phyloP scores from a whole-genome alignment of 2,797 vertebrate species.

The Sebastes variabilis region DNA sequence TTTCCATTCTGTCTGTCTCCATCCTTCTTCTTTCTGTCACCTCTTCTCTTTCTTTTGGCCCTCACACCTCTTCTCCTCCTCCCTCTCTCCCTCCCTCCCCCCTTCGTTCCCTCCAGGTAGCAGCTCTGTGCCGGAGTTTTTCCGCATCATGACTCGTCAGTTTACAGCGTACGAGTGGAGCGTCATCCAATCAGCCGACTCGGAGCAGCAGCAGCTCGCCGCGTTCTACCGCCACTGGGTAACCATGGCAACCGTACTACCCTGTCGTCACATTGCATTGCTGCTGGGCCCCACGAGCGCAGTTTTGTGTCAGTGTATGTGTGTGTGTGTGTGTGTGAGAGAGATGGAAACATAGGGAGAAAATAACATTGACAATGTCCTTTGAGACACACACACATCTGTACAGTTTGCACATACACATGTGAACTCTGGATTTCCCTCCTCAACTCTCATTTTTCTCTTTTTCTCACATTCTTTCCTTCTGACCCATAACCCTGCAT shows the following conservation, averaged over 20 bases:
- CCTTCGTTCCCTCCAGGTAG: conserved; percentile 80
- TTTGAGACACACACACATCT: conserved; percentile 5
- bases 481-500: neutral
- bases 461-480: neutral
- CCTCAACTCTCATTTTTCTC: neutral
- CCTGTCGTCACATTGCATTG: conserved; percentile 50
- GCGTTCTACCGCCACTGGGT: conserved; percentile 98
- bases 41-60: neutral
- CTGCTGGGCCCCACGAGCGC: neutral
- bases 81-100: no score
- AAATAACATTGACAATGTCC: neutral
- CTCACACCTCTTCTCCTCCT: neutral
- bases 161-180: conserved; percentile 93
- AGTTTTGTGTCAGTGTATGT: neutral
- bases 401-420: neutral
- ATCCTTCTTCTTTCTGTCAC: neutral
- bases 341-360: neutral
- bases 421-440: neutral
- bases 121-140: conserved; percentile 91
- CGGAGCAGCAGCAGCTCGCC: conserved; percentile 89
- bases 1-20: neutral
- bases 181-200: conserved; percentile 85
- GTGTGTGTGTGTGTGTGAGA: neutral
- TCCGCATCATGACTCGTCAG: conserved; percentile 95
- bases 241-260: conserved; percentile 68